Percentiles rank a stretch among this genome's conserved stretches.
Evolutionary conservation across 2,797 vertebrate genomes (phyloP).

Genomic region (Enteromius argenteus): DNA sequence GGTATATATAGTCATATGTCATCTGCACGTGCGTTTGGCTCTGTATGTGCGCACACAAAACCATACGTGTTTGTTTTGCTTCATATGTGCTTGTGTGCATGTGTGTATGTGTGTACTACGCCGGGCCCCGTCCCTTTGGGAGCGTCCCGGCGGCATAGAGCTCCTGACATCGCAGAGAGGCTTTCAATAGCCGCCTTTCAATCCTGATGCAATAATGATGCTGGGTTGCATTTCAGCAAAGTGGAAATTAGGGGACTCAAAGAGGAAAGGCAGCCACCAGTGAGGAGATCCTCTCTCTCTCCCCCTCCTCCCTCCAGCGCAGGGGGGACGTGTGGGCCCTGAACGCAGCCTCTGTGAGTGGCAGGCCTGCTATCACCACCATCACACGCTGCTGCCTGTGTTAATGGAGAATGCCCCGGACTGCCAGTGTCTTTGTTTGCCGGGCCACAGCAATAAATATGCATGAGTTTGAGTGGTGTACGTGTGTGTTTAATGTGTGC

Average conservation of each 20-base stretch:
- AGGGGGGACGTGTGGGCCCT: slow-evolving; percentile 36
- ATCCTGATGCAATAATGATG: slow-evolving; percentile 80
- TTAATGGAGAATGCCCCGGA: slow-evolving; percentile 82
- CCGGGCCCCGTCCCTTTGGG: slow-evolving; percentile 40
- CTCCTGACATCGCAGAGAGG: slow-evolving; percentile 63
- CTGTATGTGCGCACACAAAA: not conserved
- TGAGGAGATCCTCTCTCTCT: slow-evolving; percentile 61
- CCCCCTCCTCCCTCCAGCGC: slow-evolving; percentile 42
- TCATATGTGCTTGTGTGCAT: slow-evolving; percentile 19
- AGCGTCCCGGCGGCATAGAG: slow-evolving; percentile 15
- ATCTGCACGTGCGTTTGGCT: not conserved
- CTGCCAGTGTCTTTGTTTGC: slow-evolving; percentile 84
- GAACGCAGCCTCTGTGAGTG: slow-evolving; percentile 70
- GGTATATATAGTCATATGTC: not conserved
- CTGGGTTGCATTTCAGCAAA: slow-evolving; percentile 65
- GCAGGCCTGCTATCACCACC: slow-evolving; percentile 80
- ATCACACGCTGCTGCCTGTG: slow-evolving; percentile 80
- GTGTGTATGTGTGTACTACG: slow-evolving; percentile 23
- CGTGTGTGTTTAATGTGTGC: slow-evolving; percentile 59
- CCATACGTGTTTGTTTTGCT: slow-evolving; percentile 26
- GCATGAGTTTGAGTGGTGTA: slow-evolving; percentile 73
- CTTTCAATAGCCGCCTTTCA: slow-evolving; percentile 65
- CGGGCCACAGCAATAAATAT: slow-evolving; percentile 80
- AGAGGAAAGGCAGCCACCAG: slow-evolving; percentile 49
- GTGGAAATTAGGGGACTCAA: slow-evolving; percentile 57